A percentile compares a stretch with the other conserved stretches of the same genome.
phyloP scores from a whole-genome alignment of 2,797 vertebrate genomes.

The Etheostoma perlongum region DNA sequence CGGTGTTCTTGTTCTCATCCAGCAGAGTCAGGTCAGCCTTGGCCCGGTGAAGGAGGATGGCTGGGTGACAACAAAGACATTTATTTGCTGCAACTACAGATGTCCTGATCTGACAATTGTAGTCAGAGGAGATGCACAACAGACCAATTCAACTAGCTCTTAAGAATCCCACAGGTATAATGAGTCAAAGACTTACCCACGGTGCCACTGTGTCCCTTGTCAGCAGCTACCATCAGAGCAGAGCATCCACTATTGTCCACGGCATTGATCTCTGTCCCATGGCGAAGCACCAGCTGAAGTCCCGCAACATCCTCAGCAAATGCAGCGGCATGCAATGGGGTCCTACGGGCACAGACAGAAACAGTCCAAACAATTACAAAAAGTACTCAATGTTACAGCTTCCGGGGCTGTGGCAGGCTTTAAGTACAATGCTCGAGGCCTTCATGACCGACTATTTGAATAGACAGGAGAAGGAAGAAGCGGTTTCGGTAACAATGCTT shows the following conservation, averaged over 20 bases:
- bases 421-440: neutral
- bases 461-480: neutral
- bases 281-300: constrained; percentile 93
- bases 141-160: neutral
- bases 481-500: neutral
- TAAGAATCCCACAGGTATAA: neutral
- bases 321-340: constrained; percentile 96
- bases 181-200: constrained; percentile 85
- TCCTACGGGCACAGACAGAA: constrained; percentile 79
- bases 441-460: neutral
- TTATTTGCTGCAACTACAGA: constrained; percentile 59
- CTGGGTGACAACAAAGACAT: constrained; percentile 53
- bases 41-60: constrained; percentile 93
- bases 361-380: neutral
- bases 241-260: constrained; percentile 92
- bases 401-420: neutral
- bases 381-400: constrained; percentile 27
- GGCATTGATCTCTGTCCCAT: constrained; percentile 91
- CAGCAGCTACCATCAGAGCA: constrained; percentile 95
- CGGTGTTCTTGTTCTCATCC: constrained; percentile 97
- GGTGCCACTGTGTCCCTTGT: constrained; percentile 93
- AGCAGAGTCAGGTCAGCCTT: constrained; percentile 96
- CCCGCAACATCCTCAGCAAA: constrained; percentile 93
- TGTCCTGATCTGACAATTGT: neutral
- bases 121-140: neutral